Conservation (phyloP, 2,888 invertebrate species). For the Strigamia crassipes region DNA sequence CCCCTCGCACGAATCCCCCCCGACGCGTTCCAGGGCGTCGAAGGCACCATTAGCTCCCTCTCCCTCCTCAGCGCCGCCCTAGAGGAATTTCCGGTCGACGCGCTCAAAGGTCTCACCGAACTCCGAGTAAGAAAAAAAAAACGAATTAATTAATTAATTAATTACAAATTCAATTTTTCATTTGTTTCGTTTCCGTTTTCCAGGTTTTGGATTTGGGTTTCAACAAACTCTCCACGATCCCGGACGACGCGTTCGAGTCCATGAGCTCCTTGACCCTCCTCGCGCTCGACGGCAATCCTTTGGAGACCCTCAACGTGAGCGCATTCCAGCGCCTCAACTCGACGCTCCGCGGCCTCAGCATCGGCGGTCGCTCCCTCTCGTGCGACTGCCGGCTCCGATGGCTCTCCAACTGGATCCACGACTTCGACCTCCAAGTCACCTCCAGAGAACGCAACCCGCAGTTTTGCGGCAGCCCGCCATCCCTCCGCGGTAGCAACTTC, state of each 20-base stretch:
- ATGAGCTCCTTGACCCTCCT: slow-evolving; percentile 83
- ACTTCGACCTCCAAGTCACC: slow-evolving; percentile 86
- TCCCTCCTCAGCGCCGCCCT: slow-evolving; percentile 87
- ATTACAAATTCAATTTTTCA: background rate
- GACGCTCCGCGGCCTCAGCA: slow-evolving; percentile 80
- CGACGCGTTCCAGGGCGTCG: slow-evolving; percentile 78
- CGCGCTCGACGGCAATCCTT: slow-evolving; percentile 87
- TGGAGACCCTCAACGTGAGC: slow-evolving; percentile 79
- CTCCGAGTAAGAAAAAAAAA: slow-evolving; percentile 65
- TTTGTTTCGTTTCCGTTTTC: too few species aligned
- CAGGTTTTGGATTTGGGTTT: slow-evolving; percentile 88
- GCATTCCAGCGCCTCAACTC: slow-evolving; percentile 79
- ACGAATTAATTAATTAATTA: too few species aligned
- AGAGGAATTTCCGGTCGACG: slow-evolving; percentile 81
- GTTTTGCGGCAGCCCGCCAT: slow-evolving; percentile 83
- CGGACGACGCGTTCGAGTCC: slow-evolving; percentile 76
- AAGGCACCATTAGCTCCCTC: slow-evolving; percentile 80
- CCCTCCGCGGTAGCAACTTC: slow-evolving; percentile 80
- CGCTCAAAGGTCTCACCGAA: slow-evolving; percentile 76
- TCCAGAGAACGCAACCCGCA: slow-evolving; percentile 89
- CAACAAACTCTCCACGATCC: slow-evolving; percentile 81
- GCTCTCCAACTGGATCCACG: slow-evolving; percentile 88
- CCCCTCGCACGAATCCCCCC: slow-evolving; percentile 76
- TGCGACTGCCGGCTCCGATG: slow-evolving; percentile 87
- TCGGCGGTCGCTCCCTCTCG: slow-evolving; percentile 83